Conservation (phyloP, 2,797 vertebrate genomes). For the Pogoniulus pusillus region DNA sequence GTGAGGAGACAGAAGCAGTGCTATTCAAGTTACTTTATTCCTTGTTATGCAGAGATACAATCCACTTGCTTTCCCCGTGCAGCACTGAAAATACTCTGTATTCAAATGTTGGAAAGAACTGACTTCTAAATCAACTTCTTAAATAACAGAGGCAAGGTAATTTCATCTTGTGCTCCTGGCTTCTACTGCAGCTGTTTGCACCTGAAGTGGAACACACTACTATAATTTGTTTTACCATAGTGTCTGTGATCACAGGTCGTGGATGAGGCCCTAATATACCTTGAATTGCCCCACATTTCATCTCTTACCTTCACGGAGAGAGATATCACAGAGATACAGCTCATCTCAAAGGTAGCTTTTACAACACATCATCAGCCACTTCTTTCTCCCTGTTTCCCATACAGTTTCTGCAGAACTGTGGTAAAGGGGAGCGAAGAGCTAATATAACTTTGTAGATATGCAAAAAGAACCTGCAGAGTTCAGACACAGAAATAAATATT, state of each 20-base stretch:
- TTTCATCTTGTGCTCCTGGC: neutral
- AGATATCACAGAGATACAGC: neutral
- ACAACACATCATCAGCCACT: neutral
- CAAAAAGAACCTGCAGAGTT: neutral
- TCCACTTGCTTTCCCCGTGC: neutral
- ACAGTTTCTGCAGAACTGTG: neutral
- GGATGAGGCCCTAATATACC: neutral
- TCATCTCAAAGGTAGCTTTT: neutral
- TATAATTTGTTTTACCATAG: neutral
- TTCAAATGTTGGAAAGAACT: neutral
- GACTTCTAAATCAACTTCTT: neutral
- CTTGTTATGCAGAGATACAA: neutral
- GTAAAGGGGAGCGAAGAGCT: neutral
- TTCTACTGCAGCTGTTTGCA: neutral
- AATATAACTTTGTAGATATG: neutral
- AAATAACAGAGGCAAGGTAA: neutral
- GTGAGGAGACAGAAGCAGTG: neutral
- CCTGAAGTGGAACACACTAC: neutral
- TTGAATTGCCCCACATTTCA: neutral
- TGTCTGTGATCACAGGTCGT: neutral
- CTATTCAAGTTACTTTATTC: neutral
- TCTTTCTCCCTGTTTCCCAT: neutral
- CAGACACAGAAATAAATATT: neutral
- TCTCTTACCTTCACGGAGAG: neutral
- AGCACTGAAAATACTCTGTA: neutral